Base-by-base conservation (phyloP, 1,140 invertebrate genomes). In the Euwallacea similis region DNA sequence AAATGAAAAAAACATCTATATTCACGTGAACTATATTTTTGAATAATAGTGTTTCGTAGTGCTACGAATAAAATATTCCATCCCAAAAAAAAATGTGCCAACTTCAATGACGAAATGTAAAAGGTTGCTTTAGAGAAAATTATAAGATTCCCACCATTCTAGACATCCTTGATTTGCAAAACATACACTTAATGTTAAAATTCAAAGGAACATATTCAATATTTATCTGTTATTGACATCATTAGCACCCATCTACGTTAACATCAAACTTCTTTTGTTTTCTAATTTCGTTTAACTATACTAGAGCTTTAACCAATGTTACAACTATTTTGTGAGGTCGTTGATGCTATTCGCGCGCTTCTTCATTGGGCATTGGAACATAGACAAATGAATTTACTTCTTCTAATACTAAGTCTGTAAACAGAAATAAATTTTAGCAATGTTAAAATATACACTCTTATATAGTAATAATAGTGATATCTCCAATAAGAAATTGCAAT, bases 341-440 rank as follows among this genome's bases (percentile, higher is more conserved):
- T 55, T 67, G 41, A 56, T 42, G 15, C n/a, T 70, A 75, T 65
- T 74, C 71, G 13, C 65, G 15, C 21, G n/a, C 72, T 44, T 79
- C 80, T 72, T 81, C 80, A 33, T 84, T 84, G 56, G 86, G 85
- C 63, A 89, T 88, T 6, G 90, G 89, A 44, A 73, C 73, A 74
- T 76, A 78, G 71, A 87, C 86, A 82, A 93, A 93, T 71, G 87
- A 90, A 47, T 89, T 83, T 13, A 91, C 88, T 85, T 93, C 92
- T 77, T 91, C 88, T 79, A 90, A 91, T 13, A 93, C 90, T 50
- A 92, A 82, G 76, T 93, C 91, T 91, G 21, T 33, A 33, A 33
- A 33, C 4, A 33, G 21, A 33, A 33, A 33, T 33, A 33, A 33
- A 33, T 33, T 33, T 33, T 33, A 33, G n/a, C n/a, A n/a, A n/a